Base-by-base conservation (phyloP, 2,113 vertebrate species). In the Progne subis region DNA sequence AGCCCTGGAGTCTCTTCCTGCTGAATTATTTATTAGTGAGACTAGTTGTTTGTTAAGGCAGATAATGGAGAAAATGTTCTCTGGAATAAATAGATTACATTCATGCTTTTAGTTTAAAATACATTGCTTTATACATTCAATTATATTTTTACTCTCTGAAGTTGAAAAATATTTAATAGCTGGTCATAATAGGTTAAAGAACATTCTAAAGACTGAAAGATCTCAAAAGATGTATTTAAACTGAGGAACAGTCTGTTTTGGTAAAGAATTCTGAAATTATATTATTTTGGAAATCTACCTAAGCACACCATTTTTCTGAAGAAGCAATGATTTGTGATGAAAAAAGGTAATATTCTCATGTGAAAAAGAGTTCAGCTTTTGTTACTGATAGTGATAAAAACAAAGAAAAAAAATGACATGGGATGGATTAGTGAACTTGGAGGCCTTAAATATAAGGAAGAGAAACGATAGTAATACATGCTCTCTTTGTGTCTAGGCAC, bases 11-110 rank as follows among this genome's bases (percentile, higher is more conserved):
- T 31, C 52, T 93, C 63, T 67, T 34, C 25, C 47, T 90, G 71
- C 64, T 96, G 92, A 96, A 96, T 94, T 95, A 96, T 96, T 96
- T 96, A 95, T 94, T 72, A 77, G 41, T 16, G 23, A 94, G 56
- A 68, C 49, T 56, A 32, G 76, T 64, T 91, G 84, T 95, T 95
- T 96, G 92, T 88, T 81, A 92, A 86, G 69, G 56, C 68, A 75
- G 82, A 88, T 96, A 94, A 96, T 71, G 31, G 60, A 39, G 56
- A 46, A 88, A 94, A 49, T 21, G 52, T 75, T 81, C 60, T 29
- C 52, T 55, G 71, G 65, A 75, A 95, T 88, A 96, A 94, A 88
- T 61, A 93, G 68, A 92, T 92, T 90, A 65, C 28, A 77, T 55
- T 71, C 41, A 64, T 17, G 14, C 29, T 81, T 93, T 75, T 46